Conservation (phyloP, 2,113 vertebrate genomes). For the Sinocyclocheilus rhinocerous region DNA sequence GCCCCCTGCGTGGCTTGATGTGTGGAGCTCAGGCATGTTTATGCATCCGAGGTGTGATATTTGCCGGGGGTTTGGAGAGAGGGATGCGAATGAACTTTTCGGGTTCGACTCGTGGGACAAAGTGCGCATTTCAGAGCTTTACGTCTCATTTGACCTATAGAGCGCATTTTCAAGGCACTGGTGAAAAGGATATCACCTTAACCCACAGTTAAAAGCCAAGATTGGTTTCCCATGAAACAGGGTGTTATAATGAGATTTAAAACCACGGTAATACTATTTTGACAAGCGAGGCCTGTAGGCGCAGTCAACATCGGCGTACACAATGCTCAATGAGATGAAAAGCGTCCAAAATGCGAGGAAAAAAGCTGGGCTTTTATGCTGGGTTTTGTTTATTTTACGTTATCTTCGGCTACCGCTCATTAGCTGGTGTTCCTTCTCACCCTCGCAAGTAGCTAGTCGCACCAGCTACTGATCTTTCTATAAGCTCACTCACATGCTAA, state of each 20-base stretch:
- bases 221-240: slow-evolving; percentile 27
- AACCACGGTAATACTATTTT: slow-evolving; percentile 17
- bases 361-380: neutral
- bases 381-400: neutral
- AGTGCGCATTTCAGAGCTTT: slow-evolving; percentile 63
- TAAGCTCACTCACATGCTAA: slow-evolving; percentile 38
- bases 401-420: slow-evolving; percentile 11
- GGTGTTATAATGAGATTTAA: slow-evolving; percentile 47
- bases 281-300: slow-evolving; percentile 31
- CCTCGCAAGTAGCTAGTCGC: slow-evolving; percentile 7
- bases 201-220: slow-evolving; percentile 26
- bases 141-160: slow-evolving; percentile 24
- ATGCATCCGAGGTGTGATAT: slow-evolving; percentile 81
- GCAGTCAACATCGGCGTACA: slow-evolving; percentile 28
- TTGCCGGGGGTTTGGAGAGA: slow-evolving; percentile 61
- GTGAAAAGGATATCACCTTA: slow-evolving; percentile 4
- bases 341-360: neutral
- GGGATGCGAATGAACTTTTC: slow-evolving; percentile 59
- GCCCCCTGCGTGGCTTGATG: slow-evolving; percentile 71
- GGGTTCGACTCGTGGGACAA: slow-evolving; percentile 57
- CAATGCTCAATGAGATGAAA: slow-evolving; percentile 36
- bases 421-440: slow-evolving; percentile 11
- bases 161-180: neutral
- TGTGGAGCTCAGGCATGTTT: slow-evolving; percentile 77
- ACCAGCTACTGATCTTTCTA: slow-evolving; percentile 5